These are phyloP conservation scores for Reticulitermes lucifugus DNA, from an alignment of 2,888 invertebrate species.

Conservation along the genomic window DNA sequence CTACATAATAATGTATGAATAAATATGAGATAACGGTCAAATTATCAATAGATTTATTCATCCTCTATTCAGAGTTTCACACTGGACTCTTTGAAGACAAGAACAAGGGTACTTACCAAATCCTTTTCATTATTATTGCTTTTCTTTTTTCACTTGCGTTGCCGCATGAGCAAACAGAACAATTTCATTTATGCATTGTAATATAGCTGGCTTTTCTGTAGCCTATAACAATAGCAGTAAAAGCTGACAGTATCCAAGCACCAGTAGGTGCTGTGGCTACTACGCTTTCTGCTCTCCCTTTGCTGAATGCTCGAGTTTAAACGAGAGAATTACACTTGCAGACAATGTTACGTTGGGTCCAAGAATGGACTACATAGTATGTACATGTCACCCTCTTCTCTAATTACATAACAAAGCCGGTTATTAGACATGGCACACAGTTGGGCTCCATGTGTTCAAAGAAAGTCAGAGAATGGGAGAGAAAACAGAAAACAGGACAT, in stretches of 20 bases:
- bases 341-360: neutral
- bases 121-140: too few species aligned
- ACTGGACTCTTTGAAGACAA: too few species aligned
- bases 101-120: too few species aligned
- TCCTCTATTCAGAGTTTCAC: too few species aligned
- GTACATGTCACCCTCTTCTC: neutral
- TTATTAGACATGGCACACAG: neutral
- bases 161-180: neutral
- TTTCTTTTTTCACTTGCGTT: too few species aligned
- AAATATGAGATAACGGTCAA: too few species aligned
- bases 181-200: neutral
- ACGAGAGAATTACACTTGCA: too few species aligned
- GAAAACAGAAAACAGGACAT: neutral
- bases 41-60: too few species aligned
- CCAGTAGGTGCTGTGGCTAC: neutral
- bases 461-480: neutral
- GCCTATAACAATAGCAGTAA: constrained; percentile 36
- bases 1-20: too few species aligned
- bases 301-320: too few species aligned
- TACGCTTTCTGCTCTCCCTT: too few species aligned
- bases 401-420: neutral
- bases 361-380: neutral
- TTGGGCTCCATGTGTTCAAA: neutral
- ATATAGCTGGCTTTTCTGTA: neutral
- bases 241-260: neutral